Conservation (phyloP, 1,140 invertebrate genomes). For the Heliconius eleuchia region DNA sequence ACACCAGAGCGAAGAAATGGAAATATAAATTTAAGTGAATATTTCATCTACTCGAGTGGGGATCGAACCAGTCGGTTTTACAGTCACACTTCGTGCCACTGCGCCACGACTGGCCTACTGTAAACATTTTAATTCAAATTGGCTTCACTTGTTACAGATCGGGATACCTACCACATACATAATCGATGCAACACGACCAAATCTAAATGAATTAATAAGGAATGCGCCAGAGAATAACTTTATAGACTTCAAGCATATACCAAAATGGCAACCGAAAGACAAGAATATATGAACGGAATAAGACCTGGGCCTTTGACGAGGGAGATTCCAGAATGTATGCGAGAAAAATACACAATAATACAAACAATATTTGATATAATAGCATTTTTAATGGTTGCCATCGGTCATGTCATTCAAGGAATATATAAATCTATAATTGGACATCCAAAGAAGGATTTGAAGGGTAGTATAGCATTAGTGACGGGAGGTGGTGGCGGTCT, state of each 20-base stretch:
- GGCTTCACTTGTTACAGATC: conserved; percentile 23
- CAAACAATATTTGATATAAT: conserved; percentile 83
- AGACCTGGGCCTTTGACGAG: conserved; percentile 69
- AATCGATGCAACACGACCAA: background rate
- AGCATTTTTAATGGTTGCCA: conserved; percentile 83
- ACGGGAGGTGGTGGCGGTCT: conserved; percentile 95
- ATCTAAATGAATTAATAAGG: conserved; percentile 26
- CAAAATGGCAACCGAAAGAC: conserved; percentile 65
- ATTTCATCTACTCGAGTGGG: no score
- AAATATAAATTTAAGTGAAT: no score
- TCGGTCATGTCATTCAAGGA: conserved; percentile 80
- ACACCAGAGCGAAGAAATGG: no score
- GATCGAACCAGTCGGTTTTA: no score
- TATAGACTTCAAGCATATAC: conserved; percentile 10
- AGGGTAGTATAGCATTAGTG: conserved; percentile 89
- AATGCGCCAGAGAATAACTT: conserved; percentile 22
- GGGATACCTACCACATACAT: background rate
- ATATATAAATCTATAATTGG: conserved; percentile 80
- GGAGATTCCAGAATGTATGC: conserved; percentile 76
- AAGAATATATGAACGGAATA: conserved; percentile 72
- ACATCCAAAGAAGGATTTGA: conserved; percentile 82
- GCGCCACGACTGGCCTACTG: no score
- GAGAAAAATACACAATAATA: conserved; percentile 73
- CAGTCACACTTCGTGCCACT: background rate
- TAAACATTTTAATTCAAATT: background rate